Conservation (phyloP, 92 coral and sea anemone genomes). For the Virgularia gustaviana region DNA sequence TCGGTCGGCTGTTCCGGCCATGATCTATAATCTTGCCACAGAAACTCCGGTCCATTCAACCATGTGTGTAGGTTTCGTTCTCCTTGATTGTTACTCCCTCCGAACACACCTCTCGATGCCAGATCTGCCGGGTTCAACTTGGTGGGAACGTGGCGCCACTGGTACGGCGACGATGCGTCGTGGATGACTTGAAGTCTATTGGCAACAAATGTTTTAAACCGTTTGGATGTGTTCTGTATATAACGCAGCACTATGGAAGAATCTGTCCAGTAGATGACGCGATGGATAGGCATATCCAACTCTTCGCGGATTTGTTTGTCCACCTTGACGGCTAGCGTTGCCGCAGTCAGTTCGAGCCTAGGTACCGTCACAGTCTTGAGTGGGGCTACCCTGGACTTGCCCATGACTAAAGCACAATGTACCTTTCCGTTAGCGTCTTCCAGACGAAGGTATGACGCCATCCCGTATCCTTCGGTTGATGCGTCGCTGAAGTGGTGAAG, state of each 20-base stretch:
- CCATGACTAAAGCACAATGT: constrained; percentile 27
- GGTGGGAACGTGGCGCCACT: constrained; percentile 37
- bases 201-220: constrained; percentile 28
- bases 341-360: constrained; percentile 21
- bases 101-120: constrained; percentile 32
- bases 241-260: constrained; percentile 29
- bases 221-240: constrained; percentile 5
- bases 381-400: constrained; percentile 26
- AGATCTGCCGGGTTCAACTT: constrained; percentile 34
- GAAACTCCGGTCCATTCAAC: constrained; percentile 15
- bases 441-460: constrained; percentile 21
- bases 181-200: constrained; percentile 45
- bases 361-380: constrained; percentile 30
- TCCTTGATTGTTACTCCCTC: too few relatives aligned
- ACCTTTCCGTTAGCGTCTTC: background rate
- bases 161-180: constrained; percentile 32
- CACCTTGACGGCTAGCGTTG: constrained; percentile 17
- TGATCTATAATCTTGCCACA: constrained; percentile 9
- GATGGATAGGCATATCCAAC: background rate
- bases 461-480: constrained; percentile 32
- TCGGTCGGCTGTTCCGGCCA: constrained; percentile 28
- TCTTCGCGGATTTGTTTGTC: constrained; percentile 16
- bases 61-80: too few relatives aligned
- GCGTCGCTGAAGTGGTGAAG: constrained; percentile 42
- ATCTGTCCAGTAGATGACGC: constrained; percentile 36